Evolutionary conservation across 2,888 invertebrate genomes (phyloP), one percentile per base, ranked within the genome.

Genomic region (Pyrochroa serraticornis): DNA sequence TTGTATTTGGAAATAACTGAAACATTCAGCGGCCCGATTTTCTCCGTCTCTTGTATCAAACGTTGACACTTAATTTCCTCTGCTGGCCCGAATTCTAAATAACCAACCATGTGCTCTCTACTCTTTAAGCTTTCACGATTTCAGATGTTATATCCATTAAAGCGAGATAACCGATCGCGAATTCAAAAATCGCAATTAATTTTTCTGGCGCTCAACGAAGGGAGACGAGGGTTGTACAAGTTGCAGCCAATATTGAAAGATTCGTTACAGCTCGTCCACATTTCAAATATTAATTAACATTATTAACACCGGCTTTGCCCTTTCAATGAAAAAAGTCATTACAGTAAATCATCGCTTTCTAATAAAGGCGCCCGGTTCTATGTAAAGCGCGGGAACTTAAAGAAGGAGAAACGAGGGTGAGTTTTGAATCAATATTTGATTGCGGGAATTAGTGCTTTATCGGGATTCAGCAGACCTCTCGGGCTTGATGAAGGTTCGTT

Each of bases 201-300:
- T 60, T 57, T 53, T 52, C 35, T 58, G 32, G 22, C 47, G n/a
- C 7, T 37, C 6, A n/a, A n/a, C 38, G 48, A 30, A n/a, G 1
- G 10, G 38, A 37, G 10, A 37, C 30, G 6, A 38, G 48, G 48
- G 30, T 66, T 64, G 71, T 68, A 69, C 62, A 22, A 39, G 42
- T 7, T 22, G 9, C 34, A 44, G 66, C 69, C 71, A 70, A 74
- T 73, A 74, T 74, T 71, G 73, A 71, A 69, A 69, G 71, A 70
- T 72, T 63, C 73, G 60, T 72, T 69, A 66, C 72, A 70, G 77
- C 77, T 73, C 78, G 79, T 78, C 78, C 81, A 78, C 79, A 75
- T 79, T 77, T 81, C 80, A 82, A 82, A 83, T 83, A 83, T 83
- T 83, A 83, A 83, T 83, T 83, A 83, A 83, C 82, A 81, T 83